Base-by-base conservation (phyloP, 2,113 vertebrate genomes). In the Channa maculata region DNA sequence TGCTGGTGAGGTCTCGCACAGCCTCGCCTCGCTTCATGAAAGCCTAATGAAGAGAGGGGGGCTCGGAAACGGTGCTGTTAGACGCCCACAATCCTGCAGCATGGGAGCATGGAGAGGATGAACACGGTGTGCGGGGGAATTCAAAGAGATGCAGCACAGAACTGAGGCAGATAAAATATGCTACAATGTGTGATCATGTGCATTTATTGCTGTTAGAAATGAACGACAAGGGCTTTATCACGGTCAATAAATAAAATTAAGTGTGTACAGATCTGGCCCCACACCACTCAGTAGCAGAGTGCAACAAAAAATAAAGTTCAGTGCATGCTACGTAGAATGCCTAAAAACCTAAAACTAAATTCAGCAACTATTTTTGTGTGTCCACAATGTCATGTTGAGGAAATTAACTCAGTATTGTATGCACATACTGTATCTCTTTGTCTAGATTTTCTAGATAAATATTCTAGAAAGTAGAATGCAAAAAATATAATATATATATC, bases 31-130 rank as follows among this genome's bases (percentile, higher is more conserved):
- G 70, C 82, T 88, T 87, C 83, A 86, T 84, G 86, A 89, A 91
- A 90, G 83, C 85, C 90, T 91, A 89, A 91, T 92, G 89, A 90
- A 83, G 84, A 73, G 75, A 44, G 48, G 75, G 66, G 75, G 65
- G 51, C 67, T 76, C 9, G 24, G 65, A 80, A 72, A 78, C 43
- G 0, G 66, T 61, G 71, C 65, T 48, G 73, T 62, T 77, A 66
- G 61, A 89, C 75, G 73, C 88, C 82, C 85, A 85, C 77, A 59
- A 82, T 75, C 43, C 84, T 80, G 85, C 85, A 85, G 86, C 77
- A 82, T 8, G 6, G 74, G 75, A 71, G 75, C 64, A 52, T 10
- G 15, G 51, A 55, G 63, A 72, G 43, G 67, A 70, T 15, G 54
- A 73, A 61, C 2, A 43, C 24, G 3, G 51, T 33, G 34, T 39